Evolutionary conservation across 2,797 vertebrate genomes (phyloP).

Genomic region (Holocentrus rufus): DNA sequence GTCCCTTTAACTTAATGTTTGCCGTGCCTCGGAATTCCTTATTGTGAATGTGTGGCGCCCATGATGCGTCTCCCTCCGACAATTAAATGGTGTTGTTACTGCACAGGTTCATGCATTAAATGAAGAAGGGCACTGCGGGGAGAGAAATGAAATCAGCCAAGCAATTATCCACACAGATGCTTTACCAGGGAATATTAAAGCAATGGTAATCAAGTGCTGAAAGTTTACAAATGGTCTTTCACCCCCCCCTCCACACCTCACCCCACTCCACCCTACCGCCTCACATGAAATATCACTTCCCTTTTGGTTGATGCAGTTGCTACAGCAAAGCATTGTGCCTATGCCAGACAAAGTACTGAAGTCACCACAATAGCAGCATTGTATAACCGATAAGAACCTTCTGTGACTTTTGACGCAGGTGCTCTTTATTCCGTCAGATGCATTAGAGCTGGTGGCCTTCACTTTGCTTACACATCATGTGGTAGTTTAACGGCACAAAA

Average conservation of each 20-base stretch:
- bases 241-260: background rate
- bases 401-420: background rate
- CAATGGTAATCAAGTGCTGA: constrained; percentile 59
- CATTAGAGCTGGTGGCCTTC: too few species aligned
- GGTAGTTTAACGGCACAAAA: too few species aligned
- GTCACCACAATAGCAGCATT: background rate
- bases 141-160: constrained; percentile 57
- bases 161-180: constrained; percentile 70
- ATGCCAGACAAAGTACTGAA: background rate
- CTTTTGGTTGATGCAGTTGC: background rate
- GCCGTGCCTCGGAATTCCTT: constrained; percentile 15
- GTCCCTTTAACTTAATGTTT: constrained; percentile 1
- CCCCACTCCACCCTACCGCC: background rate
- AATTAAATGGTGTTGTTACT: constrained; percentile 56
- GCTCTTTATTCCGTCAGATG: background rate
- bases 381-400: background rate
- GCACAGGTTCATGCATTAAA: constrained; percentile 66
- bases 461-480: too few species aligned
- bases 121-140: constrained; percentile 46
- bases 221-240: constrained; percentile 47
- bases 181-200: constrained; percentile 63
- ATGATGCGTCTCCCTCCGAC: constrained; percentile 44
- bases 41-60: constrained; percentile 32
- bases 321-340: background rate
- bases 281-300: constrained; percentile 2